These are phyloP conservation scores for Cerastis rubricosa DNA, from an alignment of 2,888 invertebrate species.

Conservation along the genomic window DNA sequence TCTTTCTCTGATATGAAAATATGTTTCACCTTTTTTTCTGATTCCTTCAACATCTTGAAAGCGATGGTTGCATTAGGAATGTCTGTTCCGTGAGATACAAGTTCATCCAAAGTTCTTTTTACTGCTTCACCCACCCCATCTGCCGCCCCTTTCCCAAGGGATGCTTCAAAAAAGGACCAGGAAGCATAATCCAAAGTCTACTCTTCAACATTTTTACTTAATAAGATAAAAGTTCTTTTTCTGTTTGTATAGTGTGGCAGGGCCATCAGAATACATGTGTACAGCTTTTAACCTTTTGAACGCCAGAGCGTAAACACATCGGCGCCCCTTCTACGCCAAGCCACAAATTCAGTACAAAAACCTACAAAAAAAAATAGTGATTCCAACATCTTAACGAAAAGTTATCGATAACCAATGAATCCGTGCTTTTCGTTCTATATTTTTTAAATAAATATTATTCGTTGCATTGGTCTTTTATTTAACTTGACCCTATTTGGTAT, in stretches of 20 bases:
- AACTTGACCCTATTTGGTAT: constrained; percentile 19
- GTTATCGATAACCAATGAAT: too few relatives aligned
- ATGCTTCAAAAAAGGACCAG: constrained; percentile 51
- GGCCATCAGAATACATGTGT: too few relatives aligned
- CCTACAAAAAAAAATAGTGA: too few relatives aligned
- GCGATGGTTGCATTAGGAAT: constrained; percentile 42
- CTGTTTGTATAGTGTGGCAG: constrained; percentile 39
- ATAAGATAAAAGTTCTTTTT: constrained; percentile 29
- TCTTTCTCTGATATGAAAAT: constrained; percentile 44
- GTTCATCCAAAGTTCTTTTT: constrained; percentile 43
- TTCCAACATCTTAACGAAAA: too few relatives aligned
- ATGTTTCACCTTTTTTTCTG: constrained; percentile 37
- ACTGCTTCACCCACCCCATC: too few relatives aligned
- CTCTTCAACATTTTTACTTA: constrained; percentile 32
- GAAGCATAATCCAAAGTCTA: constrained; percentile 31
- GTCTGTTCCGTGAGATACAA: constrained; percentile 43
- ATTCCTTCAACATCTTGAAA: constrained; percentile 44
- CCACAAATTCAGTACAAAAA: too few relatives aligned
- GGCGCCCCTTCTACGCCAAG: constrained; percentile 2
- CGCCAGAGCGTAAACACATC: constrained; percentile 5
- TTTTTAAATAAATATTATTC: too few relatives aligned
- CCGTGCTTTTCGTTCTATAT: too few relatives aligned
- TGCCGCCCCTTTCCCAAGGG: constrained; percentile 49
- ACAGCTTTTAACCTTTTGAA: constrained; percentile 12
- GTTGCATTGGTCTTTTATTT: constrained; percentile 32